phyloP scores from a whole-genome alignment of 2,113 vertebrate genomes.

The Mirounga angustirostris region DNA sequence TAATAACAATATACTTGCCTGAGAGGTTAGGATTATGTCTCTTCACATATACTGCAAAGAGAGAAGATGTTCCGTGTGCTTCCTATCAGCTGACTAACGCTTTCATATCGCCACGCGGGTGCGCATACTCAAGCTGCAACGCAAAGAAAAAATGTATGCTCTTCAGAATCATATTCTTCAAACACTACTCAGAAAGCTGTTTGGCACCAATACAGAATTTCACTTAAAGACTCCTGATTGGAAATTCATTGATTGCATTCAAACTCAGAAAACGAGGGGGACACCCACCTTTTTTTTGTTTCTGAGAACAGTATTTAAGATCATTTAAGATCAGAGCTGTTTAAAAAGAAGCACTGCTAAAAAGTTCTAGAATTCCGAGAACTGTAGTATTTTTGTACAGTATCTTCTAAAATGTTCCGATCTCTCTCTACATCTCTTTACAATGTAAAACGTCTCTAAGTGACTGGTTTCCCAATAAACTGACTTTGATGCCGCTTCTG shows the following conservation, averaged over 20 bases:
- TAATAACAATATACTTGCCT: not conserved
- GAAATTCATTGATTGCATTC: conserved; percentile 31
- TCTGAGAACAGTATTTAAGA: not conserved
- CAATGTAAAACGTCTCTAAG: conserved; percentile 78
- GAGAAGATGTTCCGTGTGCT: not conserved
- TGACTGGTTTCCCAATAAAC: conserved; percentile 87
- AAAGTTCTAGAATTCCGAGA: conserved; percentile 58
- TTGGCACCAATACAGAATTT: conserved; percentile 28
- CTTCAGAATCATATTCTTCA: conserved; percentile 55
- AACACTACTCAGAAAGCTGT: conserved; percentile 37
- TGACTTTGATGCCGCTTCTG: conserved; percentile 76
- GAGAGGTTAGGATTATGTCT: conserved; percentile 7
- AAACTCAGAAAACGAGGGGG: not conserved
- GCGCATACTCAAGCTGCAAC: not conserved
- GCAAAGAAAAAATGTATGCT: not conserved
- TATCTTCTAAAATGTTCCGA: conserved; percentile 51
- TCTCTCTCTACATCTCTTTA: conserved; percentile 67
- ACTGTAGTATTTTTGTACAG: conserved; percentile 75
- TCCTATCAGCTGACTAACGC: not conserved
- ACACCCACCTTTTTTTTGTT: not conserved
- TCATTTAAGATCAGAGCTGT: conserved; percentile 25
- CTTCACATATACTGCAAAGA: not conserved
- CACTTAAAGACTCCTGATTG: conserved; percentile 47
- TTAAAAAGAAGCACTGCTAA: conserved; percentile 48
- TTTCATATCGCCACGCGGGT: not conserved